Evolutionary conservation across 2,797 vertebrate species (phyloP).

Genomic region (Euphonia xanthogaster): DNA sequence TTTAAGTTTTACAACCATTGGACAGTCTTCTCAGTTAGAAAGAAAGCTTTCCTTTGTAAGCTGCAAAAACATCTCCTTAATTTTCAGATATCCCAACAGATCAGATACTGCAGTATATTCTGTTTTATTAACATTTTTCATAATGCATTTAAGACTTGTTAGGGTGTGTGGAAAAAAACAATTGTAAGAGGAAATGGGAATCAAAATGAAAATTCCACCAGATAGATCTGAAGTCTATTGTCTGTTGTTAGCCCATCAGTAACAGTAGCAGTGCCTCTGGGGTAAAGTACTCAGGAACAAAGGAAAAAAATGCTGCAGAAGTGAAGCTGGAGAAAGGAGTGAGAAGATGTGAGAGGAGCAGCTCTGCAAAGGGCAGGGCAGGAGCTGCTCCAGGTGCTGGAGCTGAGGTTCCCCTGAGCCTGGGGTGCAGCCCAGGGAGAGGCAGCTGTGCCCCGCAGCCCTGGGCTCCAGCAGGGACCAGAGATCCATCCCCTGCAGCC

Average conservation of each 20-base stretch:
- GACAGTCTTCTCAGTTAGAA: neutral
- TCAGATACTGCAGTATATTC: neutral
- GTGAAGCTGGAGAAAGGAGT: neutral
- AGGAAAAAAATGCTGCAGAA: neutral
- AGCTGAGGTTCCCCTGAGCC: neutral
- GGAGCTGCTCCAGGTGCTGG: neutral
- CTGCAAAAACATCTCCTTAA: neutral
- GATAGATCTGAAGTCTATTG: no score
- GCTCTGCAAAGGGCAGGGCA: neutral
- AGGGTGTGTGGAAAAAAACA: neutral
- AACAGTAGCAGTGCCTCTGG: no score
- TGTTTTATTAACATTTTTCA: neutral
- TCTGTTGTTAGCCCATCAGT: neutral
- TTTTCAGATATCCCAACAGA: neutral
- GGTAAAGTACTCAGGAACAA: accelerated
- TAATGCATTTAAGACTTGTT: neutral
- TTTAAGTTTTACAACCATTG: neutral
- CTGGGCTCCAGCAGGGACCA: no score
- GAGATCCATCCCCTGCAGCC: no score
- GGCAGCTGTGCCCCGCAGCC: neutral
- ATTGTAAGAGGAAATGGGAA: neutral
- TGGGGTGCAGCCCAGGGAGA: neutral
- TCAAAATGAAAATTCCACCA: neutral
- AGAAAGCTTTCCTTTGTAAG: neutral
- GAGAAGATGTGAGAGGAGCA: neutral